Base-by-base conservation (phyloP, 2,797 vertebrate genomes). In the Karalla daura region DNA sequence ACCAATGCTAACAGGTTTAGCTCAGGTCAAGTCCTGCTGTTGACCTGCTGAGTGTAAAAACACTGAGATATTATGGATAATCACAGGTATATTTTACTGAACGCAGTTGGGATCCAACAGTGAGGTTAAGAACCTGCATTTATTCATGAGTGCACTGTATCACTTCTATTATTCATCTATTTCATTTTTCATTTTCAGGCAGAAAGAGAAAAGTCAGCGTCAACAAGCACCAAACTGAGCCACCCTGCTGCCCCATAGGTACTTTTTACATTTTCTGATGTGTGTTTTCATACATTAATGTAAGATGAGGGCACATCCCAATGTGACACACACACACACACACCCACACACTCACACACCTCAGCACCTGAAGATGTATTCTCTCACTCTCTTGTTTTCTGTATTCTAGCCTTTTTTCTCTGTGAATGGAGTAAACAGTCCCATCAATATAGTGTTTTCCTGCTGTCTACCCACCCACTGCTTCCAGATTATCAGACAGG, bases 361-460 rank as follows among this genome's bases (percentile, higher is more conserved):
- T 12, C 6, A 49, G 45, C 35, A 63, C 56, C 43, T 43, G 59
- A 60, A 56, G 56, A 65, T 55, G 21, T 25, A 35, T 21, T 52
- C 49, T 58, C 73, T 74, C 72, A 54, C 27, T 60, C 52, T 53
- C 64, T 63, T 32, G 40, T 76, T 78, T 75, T 71, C 49, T 70
- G 52, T 74, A 54, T 66, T 69, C 11, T 36, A 66, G 53, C 28
- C 33, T 47, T 44, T 72, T 62, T 14, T n/a, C 33, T 69, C 37
- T 43, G 63, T 78, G 63, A 73, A 63, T 43, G 71, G 32, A 43
- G 80, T 83, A 86, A 88, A 85, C 80, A 84, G 69, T 56, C 36
- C 61, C 82, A 86, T 91, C 81, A 86, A 88, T 86, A 78, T 49
- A 65, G 63, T 70, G 79, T 85, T 86, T 85, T 83, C 61, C 56